phyloP scores from a whole-genome alignment of 2,797 vertebrate genomes.

The Todus mexicanus region DNA sequence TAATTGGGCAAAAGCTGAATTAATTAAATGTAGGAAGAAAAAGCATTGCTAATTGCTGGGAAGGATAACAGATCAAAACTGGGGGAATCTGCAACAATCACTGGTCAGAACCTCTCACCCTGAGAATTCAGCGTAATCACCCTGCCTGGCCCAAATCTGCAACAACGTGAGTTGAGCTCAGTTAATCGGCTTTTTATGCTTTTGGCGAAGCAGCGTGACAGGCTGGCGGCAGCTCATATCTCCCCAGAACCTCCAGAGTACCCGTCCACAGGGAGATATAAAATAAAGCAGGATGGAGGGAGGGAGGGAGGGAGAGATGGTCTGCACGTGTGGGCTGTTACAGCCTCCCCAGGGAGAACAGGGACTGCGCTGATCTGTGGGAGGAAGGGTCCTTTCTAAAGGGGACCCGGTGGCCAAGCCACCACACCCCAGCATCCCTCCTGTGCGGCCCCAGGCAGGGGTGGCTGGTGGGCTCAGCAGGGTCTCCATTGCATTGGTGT shows the following conservation, averaged over 20 bases:
- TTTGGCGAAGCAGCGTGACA: rapidly evolving
- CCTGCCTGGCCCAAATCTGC: not conserved
- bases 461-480: not conserved
- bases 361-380: not conserved
- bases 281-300: not conserved
- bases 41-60: not conserved
- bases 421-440: not conserved
- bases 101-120: not conserved
- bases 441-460: not conserved
- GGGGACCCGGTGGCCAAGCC: not conserved
- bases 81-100: not conserved
- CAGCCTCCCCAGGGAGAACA: not conserved
- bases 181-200: not conserved
- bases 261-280: rapidly evolving
- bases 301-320: not conserved
- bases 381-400: not conserved
- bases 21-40: not conserved
- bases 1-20: not conserved
- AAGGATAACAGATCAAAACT: not conserved
- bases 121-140: rapidly evolving
- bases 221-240: not conserved
- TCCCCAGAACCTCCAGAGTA: not conserved
- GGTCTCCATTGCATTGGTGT: not conserved
- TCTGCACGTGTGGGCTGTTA: rapidly evolving
- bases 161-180: not conserved